These are phyloP conservation scores for Octodonta nipae DNA, from an alignment of 2,888 invertebrate genomes.

Conservation along the genomic window DNA sequence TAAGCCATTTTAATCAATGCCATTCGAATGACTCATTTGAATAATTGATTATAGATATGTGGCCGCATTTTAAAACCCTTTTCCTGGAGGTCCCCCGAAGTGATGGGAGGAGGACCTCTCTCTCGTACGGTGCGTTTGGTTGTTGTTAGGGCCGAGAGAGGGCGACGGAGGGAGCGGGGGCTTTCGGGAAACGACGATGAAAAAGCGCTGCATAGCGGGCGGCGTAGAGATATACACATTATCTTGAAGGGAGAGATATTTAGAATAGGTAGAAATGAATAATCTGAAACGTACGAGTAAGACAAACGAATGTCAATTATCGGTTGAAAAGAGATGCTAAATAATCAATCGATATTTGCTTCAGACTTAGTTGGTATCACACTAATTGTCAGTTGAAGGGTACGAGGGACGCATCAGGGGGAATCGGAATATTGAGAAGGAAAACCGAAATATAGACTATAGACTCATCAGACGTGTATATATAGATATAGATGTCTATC, in stretches of 20 bases:
- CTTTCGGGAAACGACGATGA: constrained; percentile 11
- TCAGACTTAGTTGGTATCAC: constrained; percentile 35
- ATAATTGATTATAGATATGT: constrained; percentile 27
- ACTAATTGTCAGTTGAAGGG: constrained; percentile 32
- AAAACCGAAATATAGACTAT: constrained; percentile 13
- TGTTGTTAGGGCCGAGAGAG: not conserved
- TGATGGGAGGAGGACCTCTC: too few relatives aligned
- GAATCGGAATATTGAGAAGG: constrained; percentile 19
- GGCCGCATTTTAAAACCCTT: constrained; percentile 24
- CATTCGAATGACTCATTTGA: constrained; percentile 23
- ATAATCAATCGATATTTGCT: constrained; percentile 34
- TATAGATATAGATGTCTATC: constrained; percentile 14
- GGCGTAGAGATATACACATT: constrained; percentile 17
- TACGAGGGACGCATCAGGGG: constrained; percentile 10
- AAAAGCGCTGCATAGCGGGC: constrained; percentile 15
- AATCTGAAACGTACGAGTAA: constrained; percentile 25
- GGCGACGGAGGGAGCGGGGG: constrained; percentile 14
- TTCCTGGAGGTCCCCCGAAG: constrained; percentile 12
- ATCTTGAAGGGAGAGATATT: constrained; percentile 18
- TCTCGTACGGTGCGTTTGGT: too few relatives aligned
- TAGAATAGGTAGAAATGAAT: constrained; percentile 19
- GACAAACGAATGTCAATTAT: constrained; percentile 27
- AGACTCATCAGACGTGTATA: not conserved
- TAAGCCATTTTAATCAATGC: constrained; percentile 19
- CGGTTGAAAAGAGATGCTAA: constrained; percentile 20